Evolutionary conservation across 1,140 invertebrate species (phyloP).

Genomic region (Babylonia areolata): DNA sequence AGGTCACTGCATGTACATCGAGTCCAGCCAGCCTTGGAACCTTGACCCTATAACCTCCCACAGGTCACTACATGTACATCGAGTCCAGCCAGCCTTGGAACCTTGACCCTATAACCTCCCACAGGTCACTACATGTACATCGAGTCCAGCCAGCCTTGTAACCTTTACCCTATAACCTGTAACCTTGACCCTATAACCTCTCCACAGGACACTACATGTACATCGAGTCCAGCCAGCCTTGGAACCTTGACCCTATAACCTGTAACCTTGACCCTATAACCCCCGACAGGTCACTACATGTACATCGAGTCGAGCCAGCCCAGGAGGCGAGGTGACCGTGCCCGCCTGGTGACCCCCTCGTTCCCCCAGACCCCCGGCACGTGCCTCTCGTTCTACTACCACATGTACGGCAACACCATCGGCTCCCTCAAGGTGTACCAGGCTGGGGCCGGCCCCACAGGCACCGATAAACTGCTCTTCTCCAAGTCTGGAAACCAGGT

Average conservation of each 20-base stretch:
- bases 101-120: no score
- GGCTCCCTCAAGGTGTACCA: constrained; percentile 59
- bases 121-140: constrained; percentile 51
- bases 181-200: no score
- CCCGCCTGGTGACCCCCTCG: constrained; percentile 59
- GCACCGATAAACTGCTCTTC: constrained; percentile 15
- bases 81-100: constrained; percentile 81
- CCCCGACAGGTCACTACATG: constrained; percentile 74
- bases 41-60: no score
- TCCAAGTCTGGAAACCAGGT: constrained; percentile 27
- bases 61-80: constrained; percentile 80
- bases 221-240: no score
- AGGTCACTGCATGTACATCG: no score
- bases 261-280: no score
- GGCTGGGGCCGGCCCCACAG: not conserved
- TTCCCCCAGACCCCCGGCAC: constrained; percentile 55
- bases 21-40: no score
- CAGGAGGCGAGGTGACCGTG: constrained; percentile 69
- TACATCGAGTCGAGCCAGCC: constrained; percentile 84
- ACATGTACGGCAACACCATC: constrained; percentile 83
- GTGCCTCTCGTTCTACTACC: constrained; percentile 81
- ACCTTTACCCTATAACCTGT: no score
- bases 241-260: no score
- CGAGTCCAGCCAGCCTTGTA: no score
- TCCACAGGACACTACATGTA: no score